Evolutionary conservation across 2,113 vertebrate species (phyloP).

Genomic region (Lamprologus speciosus): DNA sequence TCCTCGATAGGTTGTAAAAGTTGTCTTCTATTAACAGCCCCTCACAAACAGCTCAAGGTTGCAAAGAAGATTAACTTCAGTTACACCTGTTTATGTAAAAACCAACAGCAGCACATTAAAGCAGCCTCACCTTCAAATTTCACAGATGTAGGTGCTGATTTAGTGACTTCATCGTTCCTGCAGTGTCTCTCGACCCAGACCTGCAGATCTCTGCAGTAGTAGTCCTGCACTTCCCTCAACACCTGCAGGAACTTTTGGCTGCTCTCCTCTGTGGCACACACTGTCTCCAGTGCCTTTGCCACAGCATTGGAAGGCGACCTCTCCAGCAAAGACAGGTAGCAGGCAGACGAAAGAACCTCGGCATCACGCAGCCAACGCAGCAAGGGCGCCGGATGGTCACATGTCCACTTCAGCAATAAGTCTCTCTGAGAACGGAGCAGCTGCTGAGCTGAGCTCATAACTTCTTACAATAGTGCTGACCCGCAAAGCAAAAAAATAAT

Average conservation of each 20-base stretch:
- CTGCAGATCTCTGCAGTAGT: slow-evolving; percentile 57
- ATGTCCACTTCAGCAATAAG: slow-evolving; percentile 48
- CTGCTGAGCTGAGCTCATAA: slow-evolving; percentile 34
- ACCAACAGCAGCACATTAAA: neutral
- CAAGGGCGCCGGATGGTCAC: slow-evolving; percentile 49
- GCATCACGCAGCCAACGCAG: slow-evolving; percentile 55
- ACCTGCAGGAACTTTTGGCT: slow-evolving; percentile 52
- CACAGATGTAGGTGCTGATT: neutral
- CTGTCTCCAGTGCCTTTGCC: slow-evolving; percentile 45
- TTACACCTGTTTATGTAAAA: neutral
- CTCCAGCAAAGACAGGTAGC: slow-evolving; percentile 59
- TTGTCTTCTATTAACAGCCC: neutral
- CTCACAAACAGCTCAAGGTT: neutral
- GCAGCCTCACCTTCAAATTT: neutral
- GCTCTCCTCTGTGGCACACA: slow-evolving; percentile 20
- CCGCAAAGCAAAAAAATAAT: fast-evolving
- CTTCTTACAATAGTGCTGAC: neutral
- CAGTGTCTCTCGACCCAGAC: slow-evolving; percentile 52
- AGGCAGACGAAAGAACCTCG: slow-evolving; percentile 12
- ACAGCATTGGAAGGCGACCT: slow-evolving; percentile 45
- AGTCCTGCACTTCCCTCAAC: slow-evolving; percentile 56
- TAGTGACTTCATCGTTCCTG: neutral
- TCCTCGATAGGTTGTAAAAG: neutral
- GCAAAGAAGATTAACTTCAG: neutral
- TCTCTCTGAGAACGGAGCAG: slow-evolving; percentile 41